These are phyloP conservation scores for Asteroscopus sphinx DNA, from an alignment of 2,888 invertebrate species.

Conservation along the genomic window DNA sequence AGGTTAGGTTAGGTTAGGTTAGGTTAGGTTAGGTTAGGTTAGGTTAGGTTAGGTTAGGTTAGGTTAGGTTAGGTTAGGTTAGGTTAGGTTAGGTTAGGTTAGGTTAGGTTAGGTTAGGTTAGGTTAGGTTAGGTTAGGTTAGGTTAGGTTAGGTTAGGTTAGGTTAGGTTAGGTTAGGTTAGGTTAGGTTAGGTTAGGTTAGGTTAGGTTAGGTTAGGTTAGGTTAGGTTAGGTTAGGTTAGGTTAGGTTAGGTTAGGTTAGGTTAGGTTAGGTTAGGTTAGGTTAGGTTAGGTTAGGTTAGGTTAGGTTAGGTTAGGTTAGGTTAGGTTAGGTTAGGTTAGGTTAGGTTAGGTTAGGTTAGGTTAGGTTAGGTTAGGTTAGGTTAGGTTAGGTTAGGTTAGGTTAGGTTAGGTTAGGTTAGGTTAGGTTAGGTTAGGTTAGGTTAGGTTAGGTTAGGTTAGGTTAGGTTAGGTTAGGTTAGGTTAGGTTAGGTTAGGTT, in stretches of 20 bases:
- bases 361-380: slow-evolving; percentile 1
- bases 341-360: slow-evolving; percentile 1
- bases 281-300: slow-evolving; percentile 1
- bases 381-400: slow-evolving; percentile 1
- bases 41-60: slow-evolving; percentile 1
- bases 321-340: slow-evolving; percentile 1
- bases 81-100: slow-evolving; percentile 5
- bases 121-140: slow-evolving; percentile 1
- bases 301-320: slow-evolving; percentile 1
- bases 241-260: slow-evolving; percentile 1
- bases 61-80: slow-evolving; percentile 1
- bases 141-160: slow-evolving; percentile 1
- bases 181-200: slow-evolving; percentile 1
- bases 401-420: slow-evolving; percentile 1
- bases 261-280: slow-evolving; percentile 1
- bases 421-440: slow-evolving; percentile 1
- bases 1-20: slow-evolving; percentile 1
- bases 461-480: slow-evolving; percentile 1
- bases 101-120: neutral
- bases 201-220: slow-evolving; percentile 1
- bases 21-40: slow-evolving; percentile 1
- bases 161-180: slow-evolving; percentile 1
- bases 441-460: slow-evolving; percentile 1
- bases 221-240: slow-evolving; percentile 1
- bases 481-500: slow-evolving; percentile 1